phyloP scores from a whole-genome alignment of 2,888 invertebrate genomes.

The Erebia epiphron region DNA sequence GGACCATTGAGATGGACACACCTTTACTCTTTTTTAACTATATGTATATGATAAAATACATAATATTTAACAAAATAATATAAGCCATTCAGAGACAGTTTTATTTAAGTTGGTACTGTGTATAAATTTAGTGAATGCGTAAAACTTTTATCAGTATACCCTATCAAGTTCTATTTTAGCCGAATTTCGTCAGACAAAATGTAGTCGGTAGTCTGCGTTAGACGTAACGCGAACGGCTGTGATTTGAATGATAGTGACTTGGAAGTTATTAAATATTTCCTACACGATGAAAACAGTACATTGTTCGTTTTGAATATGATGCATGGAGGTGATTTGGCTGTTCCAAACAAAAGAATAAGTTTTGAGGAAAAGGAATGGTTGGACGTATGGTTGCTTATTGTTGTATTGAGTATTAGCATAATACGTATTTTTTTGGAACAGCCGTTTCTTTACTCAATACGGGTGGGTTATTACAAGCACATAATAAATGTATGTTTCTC shows the following conservation, averaged over 20 bases:
- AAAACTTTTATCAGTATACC: too few relatives aligned
- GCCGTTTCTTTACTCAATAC: conserved; percentile 38
- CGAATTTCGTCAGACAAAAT: neutral
- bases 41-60: too few relatives aligned
- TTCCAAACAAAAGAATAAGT: conserved; percentile 80
- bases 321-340: conserved; percentile 77
- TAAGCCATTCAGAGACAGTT: too few relatives aligned
- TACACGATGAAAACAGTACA: conserved; percentile 75
- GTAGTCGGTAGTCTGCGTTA: neutral
- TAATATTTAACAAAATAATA: too few relatives aligned
- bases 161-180: neutral
- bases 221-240: conserved; percentile 49
- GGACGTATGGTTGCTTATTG: conserved; percentile 68
- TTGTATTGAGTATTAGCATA: conserved; percentile 73
- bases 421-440: conserved; percentile 52
- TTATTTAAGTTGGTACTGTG: too few relatives aligned
- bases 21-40: too few relatives aligned
- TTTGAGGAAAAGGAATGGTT: conserved; percentile 72
- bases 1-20: too few relatives aligned
- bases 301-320: conserved; percentile 75
- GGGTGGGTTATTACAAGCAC: neutral
- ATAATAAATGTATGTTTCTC: too few relatives aligned
- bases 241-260: conserved; percentile 50
- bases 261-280: conserved; percentile 63
- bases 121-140: too few relatives aligned